Conservation (phyloP, 2,113 vertebrate genomes). For the Orthochromis indermauri region DNA sequence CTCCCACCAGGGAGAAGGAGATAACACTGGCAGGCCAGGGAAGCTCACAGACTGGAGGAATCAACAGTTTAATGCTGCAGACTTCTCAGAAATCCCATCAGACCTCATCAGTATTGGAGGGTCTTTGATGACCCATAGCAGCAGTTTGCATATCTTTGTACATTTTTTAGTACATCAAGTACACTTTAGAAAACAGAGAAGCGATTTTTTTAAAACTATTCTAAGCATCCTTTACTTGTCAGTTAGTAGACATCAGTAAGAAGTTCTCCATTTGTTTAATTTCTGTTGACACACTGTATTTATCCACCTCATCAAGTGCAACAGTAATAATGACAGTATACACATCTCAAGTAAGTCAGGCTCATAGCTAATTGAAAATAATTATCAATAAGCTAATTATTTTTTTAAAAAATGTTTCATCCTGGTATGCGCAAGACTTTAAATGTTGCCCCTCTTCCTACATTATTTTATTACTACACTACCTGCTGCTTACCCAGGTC, state of each 20-base stretch:
- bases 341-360: neutral
- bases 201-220: neutral
- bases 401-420: fast-evolving
- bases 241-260: neutral
- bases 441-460: neutral
- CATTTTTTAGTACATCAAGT: neutral
- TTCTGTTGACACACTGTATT: neutral
- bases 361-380: neutral
- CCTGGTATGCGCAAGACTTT: neutral
- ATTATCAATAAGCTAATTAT: neutral
- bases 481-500: neutral
- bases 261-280: neutral
- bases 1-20: conserved; percentile 34
- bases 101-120: neutral
- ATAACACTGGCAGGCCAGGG: conserved; percentile 34
- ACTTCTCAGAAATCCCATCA: conserved; percentile 33
- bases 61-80: conserved; percentile 28
- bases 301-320: neutral
- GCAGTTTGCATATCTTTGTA: neutral
- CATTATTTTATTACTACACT: neutral
- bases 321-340: neutral
- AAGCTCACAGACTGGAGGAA: conserved; percentile 7
- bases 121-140: neutral
- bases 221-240: neutral
- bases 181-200: neutral